Percentiles rank a stretch among this genome's conserved stretches.
These are phyloP conservation scores for Micromesistius poutassou DNA, from an alignment of 2,797 vertebrate species.

Conservation along the genomic window DNA sequence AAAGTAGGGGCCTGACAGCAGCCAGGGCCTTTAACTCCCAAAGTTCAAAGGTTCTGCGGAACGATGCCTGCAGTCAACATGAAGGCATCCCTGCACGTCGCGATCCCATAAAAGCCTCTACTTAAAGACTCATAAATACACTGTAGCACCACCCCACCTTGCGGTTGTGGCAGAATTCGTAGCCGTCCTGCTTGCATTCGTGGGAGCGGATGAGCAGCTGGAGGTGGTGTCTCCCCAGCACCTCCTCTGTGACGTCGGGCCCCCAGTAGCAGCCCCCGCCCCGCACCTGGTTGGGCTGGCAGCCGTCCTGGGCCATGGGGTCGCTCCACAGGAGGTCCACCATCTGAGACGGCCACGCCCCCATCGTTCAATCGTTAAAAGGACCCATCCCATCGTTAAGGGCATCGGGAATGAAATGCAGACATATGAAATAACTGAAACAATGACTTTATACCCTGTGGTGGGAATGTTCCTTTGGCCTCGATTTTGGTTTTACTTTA, in stretches of 20 bases:
- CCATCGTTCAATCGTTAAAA: background rate
- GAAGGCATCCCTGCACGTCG: no score
- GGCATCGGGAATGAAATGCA: no score
- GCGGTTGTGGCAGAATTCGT: conserved; percentile 86
- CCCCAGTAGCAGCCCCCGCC: conserved; percentile 94
- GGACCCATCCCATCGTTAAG: no score
- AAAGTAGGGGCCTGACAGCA: no score
- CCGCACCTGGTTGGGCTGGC: conserved; percentile 79
- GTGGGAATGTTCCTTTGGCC: background rate
- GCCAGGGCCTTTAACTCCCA: no score
- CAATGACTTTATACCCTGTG: background rate
- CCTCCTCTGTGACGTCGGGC: conserved; percentile 80
- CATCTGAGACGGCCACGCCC: conserved; percentile 61
- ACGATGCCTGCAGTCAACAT: no score
- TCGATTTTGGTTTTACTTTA: background rate
- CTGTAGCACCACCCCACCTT: conserved; percentile 66
- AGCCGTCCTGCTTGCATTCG: conserved; percentile 93
- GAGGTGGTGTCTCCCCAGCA: conserved; percentile 80
- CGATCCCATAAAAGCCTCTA: no score
- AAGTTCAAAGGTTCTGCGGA: no score
- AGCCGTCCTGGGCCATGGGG: conserved; percentile 85
- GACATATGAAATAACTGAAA: no score
- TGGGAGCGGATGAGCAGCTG: conserved; percentile 91
- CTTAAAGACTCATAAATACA: no score
- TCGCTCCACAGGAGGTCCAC: conserved; percentile 92